Percentiles rank a stretch among this genome's conserved stretches.
Conservation (phyloP, 2,888 invertebrate genomes). For the Busseola fusca region DNA sequence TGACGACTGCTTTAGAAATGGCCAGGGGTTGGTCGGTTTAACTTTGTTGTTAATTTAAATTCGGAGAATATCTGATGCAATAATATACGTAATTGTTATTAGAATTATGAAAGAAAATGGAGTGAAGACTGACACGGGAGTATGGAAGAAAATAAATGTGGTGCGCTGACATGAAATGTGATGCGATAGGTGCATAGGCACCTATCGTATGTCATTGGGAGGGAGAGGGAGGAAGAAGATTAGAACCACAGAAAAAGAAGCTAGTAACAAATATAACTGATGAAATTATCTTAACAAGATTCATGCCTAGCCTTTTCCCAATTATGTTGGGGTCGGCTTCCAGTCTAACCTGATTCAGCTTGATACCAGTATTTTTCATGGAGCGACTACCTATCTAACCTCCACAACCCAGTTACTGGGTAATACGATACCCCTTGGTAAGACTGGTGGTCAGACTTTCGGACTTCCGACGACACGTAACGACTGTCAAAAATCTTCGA, state of each 20-base stretch:
- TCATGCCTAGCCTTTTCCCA: too few relatives aligned
- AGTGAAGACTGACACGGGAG: background rate
- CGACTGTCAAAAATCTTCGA: too few relatives aligned
- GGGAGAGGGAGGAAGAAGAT: background rate
- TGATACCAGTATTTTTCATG: too few relatives aligned
- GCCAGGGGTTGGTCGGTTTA: conserved; percentile 5
- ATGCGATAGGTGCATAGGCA: too few relatives aligned
- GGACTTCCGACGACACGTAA: too few relatives aligned
- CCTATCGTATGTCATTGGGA: too few relatives aligned
- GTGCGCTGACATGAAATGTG: background rate
- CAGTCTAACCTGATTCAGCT: too few relatives aligned
- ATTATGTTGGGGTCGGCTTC: too few relatives aligned
- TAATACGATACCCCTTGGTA: too few relatives aligned
- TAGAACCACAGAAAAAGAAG: background rate
- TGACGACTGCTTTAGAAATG: conserved; percentile 29
- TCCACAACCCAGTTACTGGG: too few relatives aligned
- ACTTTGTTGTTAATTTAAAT: conserved; percentile 8
- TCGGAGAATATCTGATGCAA: background rate
- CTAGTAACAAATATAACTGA: background rate
- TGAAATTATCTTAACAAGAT: background rate
- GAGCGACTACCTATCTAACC: too few relatives aligned
- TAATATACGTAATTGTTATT: background rate
- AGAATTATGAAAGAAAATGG: background rate
- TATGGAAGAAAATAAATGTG: background rate
- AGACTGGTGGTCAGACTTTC: too few relatives aligned